A percentile compares a stretch with the other conserved stretches of the same genome.
Conservation (phyloP, 2,113 vertebrate genomes). For the Anarrhichthys ocellatus region DNA sequence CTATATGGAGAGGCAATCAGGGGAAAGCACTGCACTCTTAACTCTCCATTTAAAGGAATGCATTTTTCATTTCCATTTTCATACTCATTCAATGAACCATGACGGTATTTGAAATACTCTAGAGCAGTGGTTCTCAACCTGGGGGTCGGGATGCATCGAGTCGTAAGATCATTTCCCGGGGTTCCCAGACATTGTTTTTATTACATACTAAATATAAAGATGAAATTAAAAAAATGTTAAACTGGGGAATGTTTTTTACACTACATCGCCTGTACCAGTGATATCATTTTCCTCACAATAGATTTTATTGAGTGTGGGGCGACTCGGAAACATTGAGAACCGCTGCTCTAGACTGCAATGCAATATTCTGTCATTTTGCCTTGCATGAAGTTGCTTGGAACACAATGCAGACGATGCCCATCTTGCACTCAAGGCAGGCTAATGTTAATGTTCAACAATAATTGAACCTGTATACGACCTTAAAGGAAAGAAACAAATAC, state of each 20-base stretch:
- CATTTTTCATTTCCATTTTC: slow-evolving; percentile 20
- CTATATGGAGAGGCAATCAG: slow-evolving; percentile 41
- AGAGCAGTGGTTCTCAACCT: slow-evolving; percentile 2
- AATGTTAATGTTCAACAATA: slow-evolving; percentile 24
- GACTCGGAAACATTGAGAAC: neutral
- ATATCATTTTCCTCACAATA: neutral
- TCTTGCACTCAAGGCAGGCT: slow-evolving; percentile 56
- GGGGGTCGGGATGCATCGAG: neutral
- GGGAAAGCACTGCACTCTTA: slow-evolving; percentile 50
- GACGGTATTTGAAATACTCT: slow-evolving; percentile 37
- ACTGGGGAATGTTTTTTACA: neutral
- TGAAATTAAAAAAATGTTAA: neutral
- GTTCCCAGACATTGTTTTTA: neutral
- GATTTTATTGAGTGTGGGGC: neutral
- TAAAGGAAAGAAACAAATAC: slow-evolving; percentile 23
- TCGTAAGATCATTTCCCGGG: neutral
- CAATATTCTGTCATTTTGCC: slow-evolving; percentile 34
- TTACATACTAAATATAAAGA: neutral
- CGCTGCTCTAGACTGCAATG: slow-evolving; percentile 9
- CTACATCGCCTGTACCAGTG: neutral
- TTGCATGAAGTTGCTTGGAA: slow-evolving; percentile 46
- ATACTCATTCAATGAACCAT: slow-evolving; percentile 35
- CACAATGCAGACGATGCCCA: slow-evolving; percentile 14
- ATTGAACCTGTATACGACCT: slow-evolving; percentile 25
- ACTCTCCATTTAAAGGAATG: slow-evolving; percentile 39